phyloP scores from a whole-genome alignment of 2,113 vertebrate genomes.

The Mastomys coucha region DNA sequence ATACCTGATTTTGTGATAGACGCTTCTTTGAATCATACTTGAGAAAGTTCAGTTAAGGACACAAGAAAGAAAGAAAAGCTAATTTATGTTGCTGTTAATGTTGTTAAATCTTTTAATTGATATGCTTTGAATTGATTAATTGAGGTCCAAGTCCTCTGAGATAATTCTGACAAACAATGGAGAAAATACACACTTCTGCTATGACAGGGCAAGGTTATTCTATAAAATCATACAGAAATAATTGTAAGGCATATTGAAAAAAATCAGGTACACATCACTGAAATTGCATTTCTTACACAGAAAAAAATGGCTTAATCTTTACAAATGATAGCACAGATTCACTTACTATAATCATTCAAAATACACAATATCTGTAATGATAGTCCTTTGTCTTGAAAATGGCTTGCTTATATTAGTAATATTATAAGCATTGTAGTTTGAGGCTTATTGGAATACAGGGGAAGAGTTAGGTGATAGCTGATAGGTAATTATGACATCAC shows the following conservation, averaged over 20 bases:
- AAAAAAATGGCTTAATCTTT: neutral
- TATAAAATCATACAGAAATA: neutral
- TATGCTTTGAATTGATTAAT: neutral
- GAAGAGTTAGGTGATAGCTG: neutral
- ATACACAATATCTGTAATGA: neutral
- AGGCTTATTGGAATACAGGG: neutral
- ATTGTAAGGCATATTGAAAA: neutral
- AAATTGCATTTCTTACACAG: neutral
- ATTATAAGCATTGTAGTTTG: neutral
- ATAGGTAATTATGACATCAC: neutral
- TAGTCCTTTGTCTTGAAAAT: neutral
- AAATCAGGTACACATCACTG: neutral
- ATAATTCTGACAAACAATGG: neutral
- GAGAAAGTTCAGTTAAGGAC: neutral
- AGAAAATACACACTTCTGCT: neutral
- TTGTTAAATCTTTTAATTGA: neutral
- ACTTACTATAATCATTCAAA: constrained; percentile 1
- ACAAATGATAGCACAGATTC: neutral
- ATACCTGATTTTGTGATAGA: neutral
- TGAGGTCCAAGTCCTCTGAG: neutral
- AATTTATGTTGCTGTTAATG: neutral
- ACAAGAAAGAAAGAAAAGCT: neutral
- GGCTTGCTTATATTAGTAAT: neutral
- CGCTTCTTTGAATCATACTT: neutral
- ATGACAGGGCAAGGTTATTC: neutral